phyloP scores from a whole-genome alignment of 2,888 invertebrate genomes.

The Stictocephala bisonia region DNA sequence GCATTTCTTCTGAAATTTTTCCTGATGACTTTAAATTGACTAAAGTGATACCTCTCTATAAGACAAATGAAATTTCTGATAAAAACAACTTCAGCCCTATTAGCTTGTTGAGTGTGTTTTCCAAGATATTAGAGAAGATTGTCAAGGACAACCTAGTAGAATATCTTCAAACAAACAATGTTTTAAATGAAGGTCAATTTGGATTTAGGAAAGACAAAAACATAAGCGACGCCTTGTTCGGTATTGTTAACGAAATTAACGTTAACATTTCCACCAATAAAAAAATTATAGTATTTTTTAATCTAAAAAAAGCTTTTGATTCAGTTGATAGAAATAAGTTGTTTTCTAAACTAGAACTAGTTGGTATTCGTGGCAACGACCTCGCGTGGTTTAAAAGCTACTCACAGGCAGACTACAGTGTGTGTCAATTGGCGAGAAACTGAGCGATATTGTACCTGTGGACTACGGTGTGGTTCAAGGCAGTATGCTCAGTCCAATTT shows the following conservation, averaged over 20 bases:
- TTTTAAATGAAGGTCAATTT: constrained; percentile 28
- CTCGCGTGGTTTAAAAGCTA: constrained; percentile 40
- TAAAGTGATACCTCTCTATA: constrained; percentile 36
- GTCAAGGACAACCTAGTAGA: constrained; percentile 21
- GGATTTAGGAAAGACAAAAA: constrained; percentile 30
- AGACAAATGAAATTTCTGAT: constrained; percentile 25
- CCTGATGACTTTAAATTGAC: constrained; percentile 43
- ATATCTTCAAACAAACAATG: constrained; percentile 10
- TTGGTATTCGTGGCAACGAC: constrained; percentile 24
- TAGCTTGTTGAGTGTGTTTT: constrained; percentile 16
- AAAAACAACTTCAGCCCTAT: constrained; percentile 41
- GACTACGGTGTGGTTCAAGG: constrained; percentile 28
- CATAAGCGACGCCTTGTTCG: constrained; percentile 37
- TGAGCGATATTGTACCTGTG: constrained; percentile 2
- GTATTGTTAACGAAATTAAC: constrained; percentile 10
- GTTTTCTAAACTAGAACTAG: constrained; percentile 16
- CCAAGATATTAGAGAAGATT: constrained; percentile 28
- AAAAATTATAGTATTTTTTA: constrained; percentile 22
- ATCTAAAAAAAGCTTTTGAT: constrained; percentile 45
- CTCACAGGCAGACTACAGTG: constrained; percentile 32
- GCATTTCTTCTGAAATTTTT: constrained; percentile 38
- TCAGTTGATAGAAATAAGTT: constrained; percentile 18
- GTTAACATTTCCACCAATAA: background rate
- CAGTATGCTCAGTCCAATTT: constrained; percentile 17
- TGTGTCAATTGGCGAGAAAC: background rate